Evolutionary conservation across 1,140 invertebrate species (phyloP), one percentile per base, ranked within the genome.

Genomic region (Drosophila takahashii): DNA sequence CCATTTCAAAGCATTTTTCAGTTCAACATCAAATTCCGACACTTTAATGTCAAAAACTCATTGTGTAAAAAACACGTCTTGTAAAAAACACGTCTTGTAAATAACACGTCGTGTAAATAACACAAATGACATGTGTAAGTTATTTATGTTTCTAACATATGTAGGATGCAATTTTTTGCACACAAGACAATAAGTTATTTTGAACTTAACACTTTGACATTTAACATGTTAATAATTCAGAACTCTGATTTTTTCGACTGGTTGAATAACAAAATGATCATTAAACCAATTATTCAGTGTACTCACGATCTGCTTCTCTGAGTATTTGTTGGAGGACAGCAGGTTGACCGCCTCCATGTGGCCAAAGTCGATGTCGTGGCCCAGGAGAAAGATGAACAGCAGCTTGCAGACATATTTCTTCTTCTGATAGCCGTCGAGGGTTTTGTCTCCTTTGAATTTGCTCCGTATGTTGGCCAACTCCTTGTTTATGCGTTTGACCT

Each of bases 361-460:
- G 58, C 99, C 99, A 94, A 99, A 99, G 93, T 99, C 99, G 93
- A 99, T 99, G 93, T 99, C 99, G 94, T 99, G 98, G 52, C 99
- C 97, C 70, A 99, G 95, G 45, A 99, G 94, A 93, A 99, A 99
- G 90, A 99, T 99, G 93, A 99, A 99, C 22, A 99, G 94, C 61
- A 99, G 94, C 93, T 99, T 99, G 94, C 99, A 99, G 36, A 99
- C 99, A 95, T 99, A 99, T 94, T 99, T 99, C 94, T 99, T 99
- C 94, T 99, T 99, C 92, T 99, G 99, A 93, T 99, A 99, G 16
- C 99, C 99, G 94, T 99, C 99, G 36, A 99, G 93, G 34, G 99
- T 99, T 95, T 99, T 99, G 93, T 99, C 99, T 60, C 99, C 98
- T 96, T 99, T 99, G 92, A 99, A 99, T 95, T 99, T 99, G 90